phyloP scores from a whole-genome alignment of 2,888 invertebrate species.

The Leucoma salicis region DNA sequence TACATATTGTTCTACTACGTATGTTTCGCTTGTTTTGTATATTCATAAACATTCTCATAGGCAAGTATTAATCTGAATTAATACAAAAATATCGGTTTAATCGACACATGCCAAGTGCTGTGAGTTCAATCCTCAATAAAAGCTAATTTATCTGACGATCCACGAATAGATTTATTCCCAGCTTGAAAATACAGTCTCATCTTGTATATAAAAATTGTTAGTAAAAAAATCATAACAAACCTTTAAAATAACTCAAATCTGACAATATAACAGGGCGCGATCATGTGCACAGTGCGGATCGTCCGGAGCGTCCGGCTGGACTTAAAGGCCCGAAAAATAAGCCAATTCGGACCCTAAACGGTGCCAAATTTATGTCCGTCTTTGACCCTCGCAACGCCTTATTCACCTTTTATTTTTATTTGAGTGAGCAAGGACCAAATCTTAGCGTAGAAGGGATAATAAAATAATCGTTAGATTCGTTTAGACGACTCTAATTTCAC shows the following conservation, averaged over 20 bases:
- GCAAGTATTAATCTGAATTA: too few species aligned
- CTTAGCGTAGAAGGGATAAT: conserved; percentile 81
- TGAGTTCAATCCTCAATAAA: too few species aligned
- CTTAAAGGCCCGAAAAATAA: conserved; percentile 75
- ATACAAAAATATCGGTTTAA: too few species aligned
- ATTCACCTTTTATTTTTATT: conserved; percentile 82
- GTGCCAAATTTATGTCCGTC: conserved; percentile 67
- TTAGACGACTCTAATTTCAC: conserved; percentile 82
- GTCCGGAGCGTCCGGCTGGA: conserved; percentile 44
- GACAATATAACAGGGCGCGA: conserved; percentile 22
- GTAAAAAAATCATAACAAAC: conserved; percentile 7
- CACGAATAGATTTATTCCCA: too few species aligned
- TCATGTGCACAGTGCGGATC: conserved; percentile 22
- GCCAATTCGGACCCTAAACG: conserved; percentile 71
- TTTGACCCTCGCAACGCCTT: conserved; percentile 76
- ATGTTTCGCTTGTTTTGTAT: too few species aligned
- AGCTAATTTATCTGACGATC: too few species aligned
- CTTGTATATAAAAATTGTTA: conserved; percentile 3
- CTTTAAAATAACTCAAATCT: conserved; percentile 24
- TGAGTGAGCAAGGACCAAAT: conserved; percentile 82
- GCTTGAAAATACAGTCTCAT: too few species aligned
- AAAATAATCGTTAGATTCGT: conserved; percentile 83
- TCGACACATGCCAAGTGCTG: too few species aligned
- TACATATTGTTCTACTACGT: too few species aligned
- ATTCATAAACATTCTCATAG: too few species aligned